phyloP scores from a whole-genome alignment of 2,797 vertebrate species.

The Danionella dracula region DNA sequence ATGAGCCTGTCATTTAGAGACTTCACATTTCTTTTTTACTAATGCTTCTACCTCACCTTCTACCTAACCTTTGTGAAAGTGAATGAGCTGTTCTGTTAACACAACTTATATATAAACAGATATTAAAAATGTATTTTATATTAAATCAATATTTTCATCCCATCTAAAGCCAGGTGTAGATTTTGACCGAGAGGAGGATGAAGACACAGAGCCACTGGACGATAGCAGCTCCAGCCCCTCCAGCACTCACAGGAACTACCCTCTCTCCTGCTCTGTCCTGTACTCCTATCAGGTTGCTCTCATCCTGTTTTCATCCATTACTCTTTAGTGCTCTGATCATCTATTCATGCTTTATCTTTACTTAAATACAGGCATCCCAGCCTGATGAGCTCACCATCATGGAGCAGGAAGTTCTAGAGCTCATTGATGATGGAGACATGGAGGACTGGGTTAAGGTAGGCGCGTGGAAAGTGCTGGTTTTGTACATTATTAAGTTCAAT shows the following conservation, averaged over 20 bases:
- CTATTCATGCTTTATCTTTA: not conserved
- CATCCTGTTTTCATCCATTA: no score
- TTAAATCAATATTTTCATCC: no score
- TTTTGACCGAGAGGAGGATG: constrained; percentile 84
- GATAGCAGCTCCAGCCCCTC: constrained; percentile 95
- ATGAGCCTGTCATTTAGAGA: no score
- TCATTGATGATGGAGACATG: constrained; percentile 97
- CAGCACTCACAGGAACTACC: constrained; percentile 90
- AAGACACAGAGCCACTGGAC: constrained; percentile 88
- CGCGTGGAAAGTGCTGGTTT: no score
- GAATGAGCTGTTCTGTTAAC: no score
- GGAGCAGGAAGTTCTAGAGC: constrained; percentile 91
- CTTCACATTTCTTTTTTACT: no score
- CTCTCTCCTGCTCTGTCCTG: constrained; percentile 93
- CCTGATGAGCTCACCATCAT: constrained; percentile 95
- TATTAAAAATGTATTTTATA: no score
- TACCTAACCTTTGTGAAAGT: no score
- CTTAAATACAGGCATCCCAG: constrained; percentile 81
- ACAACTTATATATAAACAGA: no score
- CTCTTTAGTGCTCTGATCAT: not conserved
- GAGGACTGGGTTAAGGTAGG: constrained; percentile 97
- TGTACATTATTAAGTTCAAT: no score
- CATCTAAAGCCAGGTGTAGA: constrained; percentile 61
- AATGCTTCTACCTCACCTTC: no score
- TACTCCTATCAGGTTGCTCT: constrained; percentile 85